A percentile compares a stretch with the other conserved stretches of the same genome.
phyloP scores from a whole-genome alignment of 2,797 vertebrate genomes.

The Peromyscus nudipes region DNA sequence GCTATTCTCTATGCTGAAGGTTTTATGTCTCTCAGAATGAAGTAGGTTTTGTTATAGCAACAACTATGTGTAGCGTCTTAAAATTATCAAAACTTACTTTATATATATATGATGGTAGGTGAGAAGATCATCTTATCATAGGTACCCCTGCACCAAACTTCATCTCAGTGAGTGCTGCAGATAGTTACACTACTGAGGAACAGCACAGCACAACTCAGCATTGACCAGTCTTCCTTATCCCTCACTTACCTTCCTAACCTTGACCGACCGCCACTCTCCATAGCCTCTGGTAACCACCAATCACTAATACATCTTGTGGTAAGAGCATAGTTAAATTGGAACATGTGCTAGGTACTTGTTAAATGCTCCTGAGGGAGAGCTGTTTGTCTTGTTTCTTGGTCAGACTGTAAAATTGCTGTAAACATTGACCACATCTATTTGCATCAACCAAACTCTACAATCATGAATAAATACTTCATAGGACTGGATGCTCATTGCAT shows the following conservation, averaged over 20 bases:
- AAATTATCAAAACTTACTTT: background rate
- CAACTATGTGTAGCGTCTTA: background rate
- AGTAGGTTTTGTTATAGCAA: constrained; percentile 6
- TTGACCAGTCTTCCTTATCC: background rate
- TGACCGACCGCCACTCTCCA: background rate
- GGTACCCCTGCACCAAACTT: background rate
- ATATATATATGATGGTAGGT: background rate
- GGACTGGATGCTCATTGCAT: background rate
- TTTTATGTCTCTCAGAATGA: background rate
- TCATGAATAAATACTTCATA: background rate
- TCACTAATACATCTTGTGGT: background rate
- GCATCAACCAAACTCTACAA: background rate
- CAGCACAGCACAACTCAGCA: background rate
- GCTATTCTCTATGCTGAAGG: background rate
- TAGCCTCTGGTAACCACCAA: background rate
- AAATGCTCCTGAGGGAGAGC: background rate
- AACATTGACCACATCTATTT: background rate
- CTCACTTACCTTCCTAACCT: background rate
- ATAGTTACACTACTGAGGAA: background rate
- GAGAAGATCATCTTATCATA: background rate
- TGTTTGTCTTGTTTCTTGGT: background rate
- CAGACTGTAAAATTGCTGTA: background rate
- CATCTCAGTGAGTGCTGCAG: background rate
- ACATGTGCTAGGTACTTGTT: background rate
- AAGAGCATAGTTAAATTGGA: background rate